phyloP scores from a whole-genome alignment of 1,140 invertebrate species.

The Drosophila setifemur region DNA sequence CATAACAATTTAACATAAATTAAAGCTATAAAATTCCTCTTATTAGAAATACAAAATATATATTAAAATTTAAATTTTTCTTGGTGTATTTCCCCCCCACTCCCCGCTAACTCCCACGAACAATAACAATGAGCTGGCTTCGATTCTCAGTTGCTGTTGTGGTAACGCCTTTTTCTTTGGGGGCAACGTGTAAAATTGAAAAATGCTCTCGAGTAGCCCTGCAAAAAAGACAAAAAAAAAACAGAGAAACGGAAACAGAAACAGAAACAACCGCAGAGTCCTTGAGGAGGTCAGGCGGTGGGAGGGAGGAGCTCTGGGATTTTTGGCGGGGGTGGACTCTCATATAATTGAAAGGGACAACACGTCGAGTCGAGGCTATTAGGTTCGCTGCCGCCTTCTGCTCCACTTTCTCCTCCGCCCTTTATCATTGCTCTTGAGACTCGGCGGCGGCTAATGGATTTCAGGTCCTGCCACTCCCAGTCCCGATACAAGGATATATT shows the following conservation, averaged over 20 bases:
- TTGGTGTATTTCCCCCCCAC: neutral
- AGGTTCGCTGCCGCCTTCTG: slow-evolving; percentile 50
- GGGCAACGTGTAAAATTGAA: slow-evolving; percentile 77
- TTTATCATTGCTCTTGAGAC: slow-evolving; percentile 76
- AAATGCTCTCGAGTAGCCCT: slow-evolving; percentile 65
- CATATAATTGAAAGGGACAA: slow-evolving; percentile 80
- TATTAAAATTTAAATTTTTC: neutral
- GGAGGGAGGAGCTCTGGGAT: neutral
- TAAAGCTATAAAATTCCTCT: no score
- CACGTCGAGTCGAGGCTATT: slow-evolving; percentile 76
- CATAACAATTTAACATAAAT: no score
- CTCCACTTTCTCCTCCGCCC: slow-evolving; percentile 14
- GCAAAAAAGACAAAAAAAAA: slow-evolving; percentile 17
- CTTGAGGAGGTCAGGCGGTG: slow-evolving; percentile 5
- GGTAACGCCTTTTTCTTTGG: slow-evolving; percentile 47
- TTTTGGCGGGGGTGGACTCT: slow-evolving; percentile 15
- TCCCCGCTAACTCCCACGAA: slow-evolving; percentile 19
- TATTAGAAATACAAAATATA: neutral
- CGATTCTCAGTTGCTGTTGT: slow-evolving; percentile 32
- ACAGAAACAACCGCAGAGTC: slow-evolving; percentile 41
- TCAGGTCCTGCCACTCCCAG: slow-evolving; percentile 23
- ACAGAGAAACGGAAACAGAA: neutral
- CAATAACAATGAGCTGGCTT: slow-evolving; percentile 67
- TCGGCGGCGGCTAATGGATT: slow-evolving; percentile 70
- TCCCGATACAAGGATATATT: slow-evolving; percentile 2